phyloP scores from a whole-genome alignment of 1,140 invertebrate genomes.

The Asobara japonica region DNA sequence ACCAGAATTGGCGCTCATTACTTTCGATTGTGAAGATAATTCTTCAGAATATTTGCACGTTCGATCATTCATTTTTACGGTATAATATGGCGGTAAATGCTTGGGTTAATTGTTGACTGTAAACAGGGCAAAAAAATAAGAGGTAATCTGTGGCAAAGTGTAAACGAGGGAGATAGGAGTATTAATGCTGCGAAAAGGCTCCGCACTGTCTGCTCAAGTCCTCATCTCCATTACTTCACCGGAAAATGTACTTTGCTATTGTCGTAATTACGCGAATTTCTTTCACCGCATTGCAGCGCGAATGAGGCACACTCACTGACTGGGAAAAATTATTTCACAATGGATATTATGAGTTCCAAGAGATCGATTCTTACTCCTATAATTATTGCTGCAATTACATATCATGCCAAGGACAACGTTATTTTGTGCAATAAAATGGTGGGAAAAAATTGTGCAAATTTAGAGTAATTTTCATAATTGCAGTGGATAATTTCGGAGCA shows the following conservation, averaged over 20 bases:
- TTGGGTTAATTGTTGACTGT: neutral
- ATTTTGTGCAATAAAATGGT: no score
- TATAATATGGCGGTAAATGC: neutral
- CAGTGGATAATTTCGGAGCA: no score
- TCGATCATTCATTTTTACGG: neutral
- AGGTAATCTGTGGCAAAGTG: neutral
- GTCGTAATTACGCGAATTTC: slow-evolving; percentile 5
- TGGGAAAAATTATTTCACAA: neutral
- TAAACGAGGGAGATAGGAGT: neutral
- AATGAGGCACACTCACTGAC: neutral
- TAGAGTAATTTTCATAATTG: no score
- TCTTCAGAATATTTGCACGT: neutral
- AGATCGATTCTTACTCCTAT: neutral
- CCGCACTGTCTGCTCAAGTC: neutral
- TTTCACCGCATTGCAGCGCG: neutral
- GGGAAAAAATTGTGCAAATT: no score
- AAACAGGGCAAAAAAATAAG: neutral
- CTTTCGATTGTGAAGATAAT: no score
- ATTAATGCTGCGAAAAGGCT: neutral
- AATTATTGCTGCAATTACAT: neutral
- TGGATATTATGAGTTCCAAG: neutral
- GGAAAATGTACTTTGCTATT: slow-evolving; percentile 9
- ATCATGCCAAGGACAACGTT: neutral
- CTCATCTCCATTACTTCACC: neutral
- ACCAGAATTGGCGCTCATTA: no score